A percentile compares a stretch with the other conserved stretches of the same genome.
phyloP scores from a whole-genome alignment of 2,888 invertebrate genomes.

The Conistra vaccinii region DNA sequence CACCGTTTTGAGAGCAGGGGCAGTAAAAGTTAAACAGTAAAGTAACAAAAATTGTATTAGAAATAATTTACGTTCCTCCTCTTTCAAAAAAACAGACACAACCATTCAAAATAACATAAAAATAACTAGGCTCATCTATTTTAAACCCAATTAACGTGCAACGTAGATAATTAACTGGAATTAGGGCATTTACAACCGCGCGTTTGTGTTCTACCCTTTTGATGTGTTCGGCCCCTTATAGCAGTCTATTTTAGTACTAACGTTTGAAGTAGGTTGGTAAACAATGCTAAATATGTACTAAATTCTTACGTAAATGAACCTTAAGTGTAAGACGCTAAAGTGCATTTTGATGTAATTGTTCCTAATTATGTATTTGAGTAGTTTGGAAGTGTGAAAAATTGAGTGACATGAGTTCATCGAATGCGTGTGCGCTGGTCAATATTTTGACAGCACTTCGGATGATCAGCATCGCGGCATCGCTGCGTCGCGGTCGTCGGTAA shows the following conservation, averaged over 20 bases:
- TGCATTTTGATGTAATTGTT: slow-evolving; percentile 13
- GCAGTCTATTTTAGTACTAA: slow-evolving; percentile 44
- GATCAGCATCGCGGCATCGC: background rate
- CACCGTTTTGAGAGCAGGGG: too few relatives aligned
- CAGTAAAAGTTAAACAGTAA: too few relatives aligned
- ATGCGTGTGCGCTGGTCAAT: slow-evolving; percentile 32
- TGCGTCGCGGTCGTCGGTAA: background rate
- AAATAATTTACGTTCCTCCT: slow-evolving; percentile 9
- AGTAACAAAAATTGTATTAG: background rate
- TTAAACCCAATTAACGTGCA: slow-evolving; percentile 52
- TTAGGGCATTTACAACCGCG: slow-evolving; percentile 54
- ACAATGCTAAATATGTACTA: slow-evolving; percentile 15
- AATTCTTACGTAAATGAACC: slow-evolving; percentile 8
- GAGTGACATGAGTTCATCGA: slow-evolving; percentile 39
- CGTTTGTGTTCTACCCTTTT: slow-evolving; percentile 46
- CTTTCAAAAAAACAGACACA: background rate
- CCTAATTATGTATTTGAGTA: slow-evolving; percentile 26
- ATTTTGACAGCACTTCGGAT: slow-evolving; percentile 28
- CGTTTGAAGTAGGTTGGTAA: slow-evolving; percentile 40
- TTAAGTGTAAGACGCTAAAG: rapidly evolving
- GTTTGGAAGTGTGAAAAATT: slow-evolving; percentile 56
- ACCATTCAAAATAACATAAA: slow-evolving; percentile 42
- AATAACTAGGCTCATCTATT: slow-evolving; percentile 55
- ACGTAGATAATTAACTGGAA: slow-evolving; percentile 57
- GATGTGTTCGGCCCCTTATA: slow-evolving; percentile 49